Evolutionary conservation across 2,797 vertebrate genomes (phyloP), one percentile per base, ranked within the genome.

Genomic region (Acrocephalus scirpaceus): DNA sequence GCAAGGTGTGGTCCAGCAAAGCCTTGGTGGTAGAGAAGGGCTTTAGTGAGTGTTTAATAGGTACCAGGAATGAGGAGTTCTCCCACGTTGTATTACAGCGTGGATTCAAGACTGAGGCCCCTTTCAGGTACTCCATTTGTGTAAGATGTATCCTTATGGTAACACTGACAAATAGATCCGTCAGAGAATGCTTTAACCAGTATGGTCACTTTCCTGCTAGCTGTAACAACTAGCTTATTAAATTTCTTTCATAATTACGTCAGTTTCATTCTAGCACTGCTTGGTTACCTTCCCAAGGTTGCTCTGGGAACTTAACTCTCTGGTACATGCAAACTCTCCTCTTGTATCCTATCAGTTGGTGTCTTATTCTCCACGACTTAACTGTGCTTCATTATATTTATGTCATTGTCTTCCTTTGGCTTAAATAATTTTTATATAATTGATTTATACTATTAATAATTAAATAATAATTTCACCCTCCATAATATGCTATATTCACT

Each of bases 31-130:
- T n/a, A 45, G n/a, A 44, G 58, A 86, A 72, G 21, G 26, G 11
- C 19, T 72, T 54, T 60, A n/a, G 9, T 44, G 9, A 15, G 9
- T 23, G 9, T 54, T 70, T 23, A 48, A 51, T 0, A 1, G 11
- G 5, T 30, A 44, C 26, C 1, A 5, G n/a, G 34, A 10, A 6
- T 0, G 1, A 11, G 0, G 9, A 21, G 14, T 64, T 82, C 44
- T 83, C 25, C 13, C 5, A 2, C 8, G 16, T 22, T 36, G 5
- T 42, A 25, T 50, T 70, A 27, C 11, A 8, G 7, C 17, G 12
- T 2, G 0, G 38, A 47, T 44, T 60, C 36, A 77, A 77, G 81
- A 38, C 26, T 32, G 16, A 69, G 26, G 7, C 3, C 20, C 9
- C 36, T 81, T 86, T 69, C 19, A 26, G n/a, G 32, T 16, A 8